phyloP scores from a whole-genome alignment of 1,140 invertebrate genomes.

The Pachypsylla venusta region DNA sequence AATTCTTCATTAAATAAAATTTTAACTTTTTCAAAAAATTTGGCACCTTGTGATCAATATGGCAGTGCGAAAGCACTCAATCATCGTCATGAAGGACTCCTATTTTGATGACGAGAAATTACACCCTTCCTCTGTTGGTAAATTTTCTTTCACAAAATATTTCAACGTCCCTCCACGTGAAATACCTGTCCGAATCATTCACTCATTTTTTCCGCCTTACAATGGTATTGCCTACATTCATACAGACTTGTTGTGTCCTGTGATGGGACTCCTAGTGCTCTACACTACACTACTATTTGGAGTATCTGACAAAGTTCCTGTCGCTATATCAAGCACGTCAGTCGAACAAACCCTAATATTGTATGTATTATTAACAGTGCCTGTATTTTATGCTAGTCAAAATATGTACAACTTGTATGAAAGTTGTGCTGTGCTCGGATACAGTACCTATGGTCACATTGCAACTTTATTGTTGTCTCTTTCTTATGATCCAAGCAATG shows the following conservation, averaged over 20 bases:
- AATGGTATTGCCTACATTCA: conserved; percentile 28
- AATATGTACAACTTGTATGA: conserved; percentile 26
- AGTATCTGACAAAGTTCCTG: conserved; percentile 27
- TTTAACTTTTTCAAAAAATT: conserved; percentile 23
- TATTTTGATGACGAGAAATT: conserved; percentile 12
- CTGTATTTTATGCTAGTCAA: conserved; percentile 27
- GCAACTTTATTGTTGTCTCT: conserved; percentile 30
- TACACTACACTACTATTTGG: conserved; percentile 29
- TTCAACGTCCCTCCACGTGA: conserved; percentile 25
- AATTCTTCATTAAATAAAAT: too few relatives aligned
- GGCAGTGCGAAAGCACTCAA: conserved; percentile 21
- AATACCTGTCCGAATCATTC: conserved; percentile 27
- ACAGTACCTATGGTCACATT: conserved; percentile 34
- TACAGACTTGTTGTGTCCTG: conserved; percentile 32
- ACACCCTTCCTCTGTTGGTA: background rate
- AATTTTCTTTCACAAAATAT: conserved; percentile 15
- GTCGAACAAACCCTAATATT: conserved; percentile 26
- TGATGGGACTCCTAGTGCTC: conserved; percentile 28
- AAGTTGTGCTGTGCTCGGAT: conserved; percentile 31
- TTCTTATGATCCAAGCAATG: conserved; percentile 29
- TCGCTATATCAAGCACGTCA: conserved; percentile 19
- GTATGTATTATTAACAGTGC: conserved; percentile 28
- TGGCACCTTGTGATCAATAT: conserved; percentile 21
- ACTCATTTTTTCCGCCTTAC: conserved; percentile 31
- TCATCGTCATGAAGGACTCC: conserved; percentile 24